phyloP scores from a whole-genome alignment of 1,140 invertebrate genomes.

The Calycopis cecrops region DNA sequence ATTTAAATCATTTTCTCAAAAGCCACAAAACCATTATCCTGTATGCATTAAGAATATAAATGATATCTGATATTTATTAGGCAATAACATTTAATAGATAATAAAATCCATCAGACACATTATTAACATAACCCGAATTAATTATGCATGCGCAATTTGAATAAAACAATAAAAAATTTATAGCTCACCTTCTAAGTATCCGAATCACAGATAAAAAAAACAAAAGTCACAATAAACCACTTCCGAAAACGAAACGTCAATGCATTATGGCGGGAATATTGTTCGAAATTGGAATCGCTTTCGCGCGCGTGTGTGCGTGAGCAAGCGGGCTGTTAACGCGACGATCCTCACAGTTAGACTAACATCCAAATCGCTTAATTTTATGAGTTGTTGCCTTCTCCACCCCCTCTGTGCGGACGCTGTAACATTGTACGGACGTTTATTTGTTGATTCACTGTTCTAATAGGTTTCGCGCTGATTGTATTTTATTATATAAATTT shows the following conservation, averaged over 20 bases:
- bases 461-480: not conserved
- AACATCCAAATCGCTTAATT: conserved; percentile 76
- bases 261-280: conserved; percentile 53
- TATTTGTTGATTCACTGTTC: not conserved
- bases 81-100: no score
- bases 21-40: no score
- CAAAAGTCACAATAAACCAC: conserved; percentile 36
- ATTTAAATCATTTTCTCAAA: no score
- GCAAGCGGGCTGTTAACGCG: conserved; percentile 52
- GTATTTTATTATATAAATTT: not conserved
- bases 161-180: conserved; percentile 25
- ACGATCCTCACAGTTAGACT: conserved; percentile 71
- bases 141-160: not conserved
- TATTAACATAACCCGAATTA: no score
- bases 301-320: conserved; percentile 19
- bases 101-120: no score
- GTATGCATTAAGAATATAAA: no score
- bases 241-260: conserved; percentile 45
- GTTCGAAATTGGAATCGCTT: conserved; percentile 22
- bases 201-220: conserved; percentile 38
- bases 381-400: conserved; percentile 76
- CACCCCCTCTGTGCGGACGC: conserved; percentile 54
- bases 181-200: conserved; percentile 41
- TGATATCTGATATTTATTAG: no score
- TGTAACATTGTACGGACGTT: conserved; percentile 47